Evolutionary conservation across 2,113 vertebrate genomes (phyloP).

Genomic region (Nothobranchius kuhntae): DNA sequence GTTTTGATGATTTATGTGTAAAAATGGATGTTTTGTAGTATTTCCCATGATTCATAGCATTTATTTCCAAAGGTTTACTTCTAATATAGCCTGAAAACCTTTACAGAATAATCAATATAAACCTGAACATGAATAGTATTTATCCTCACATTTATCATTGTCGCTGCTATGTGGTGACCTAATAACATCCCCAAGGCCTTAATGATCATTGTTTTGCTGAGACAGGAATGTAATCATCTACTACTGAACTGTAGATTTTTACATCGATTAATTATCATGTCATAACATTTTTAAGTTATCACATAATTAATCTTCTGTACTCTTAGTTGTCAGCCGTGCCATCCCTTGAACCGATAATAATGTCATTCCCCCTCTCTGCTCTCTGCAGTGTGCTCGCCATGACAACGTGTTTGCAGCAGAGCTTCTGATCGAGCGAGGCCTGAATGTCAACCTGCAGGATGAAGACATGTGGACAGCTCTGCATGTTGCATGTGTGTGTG

Average conservation of each 20-base stretch:
- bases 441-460: conserved; percentile 92
- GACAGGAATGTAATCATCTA: conserved; percentile 4
- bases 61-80: no score
- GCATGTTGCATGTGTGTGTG: conserved; percentile 91
- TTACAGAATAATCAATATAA: no score
- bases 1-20: background rate
- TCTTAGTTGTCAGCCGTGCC: no score
- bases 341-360: background rate
- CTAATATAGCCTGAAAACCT: no score
- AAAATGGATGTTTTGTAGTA: no score
- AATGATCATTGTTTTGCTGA: conserved; percentile 5
- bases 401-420: conserved; percentile 93
- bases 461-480: conserved; percentile 94
- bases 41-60: no score
- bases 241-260: conserved; percentile 7
- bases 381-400: conserved; percentile 89
- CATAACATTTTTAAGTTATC: background rate
- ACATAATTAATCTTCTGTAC: background rate
- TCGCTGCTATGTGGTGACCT: background rate
- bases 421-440: conserved; percentile 89
- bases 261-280: conserved; percentile 1
- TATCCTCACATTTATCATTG: background rate
- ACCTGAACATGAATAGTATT: background rate
- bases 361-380: conserved; percentile 3
- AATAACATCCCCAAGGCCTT: background rate